Conservation (phyloP, 2,888 invertebrate species). For the Nysson spinosus region DNA sequence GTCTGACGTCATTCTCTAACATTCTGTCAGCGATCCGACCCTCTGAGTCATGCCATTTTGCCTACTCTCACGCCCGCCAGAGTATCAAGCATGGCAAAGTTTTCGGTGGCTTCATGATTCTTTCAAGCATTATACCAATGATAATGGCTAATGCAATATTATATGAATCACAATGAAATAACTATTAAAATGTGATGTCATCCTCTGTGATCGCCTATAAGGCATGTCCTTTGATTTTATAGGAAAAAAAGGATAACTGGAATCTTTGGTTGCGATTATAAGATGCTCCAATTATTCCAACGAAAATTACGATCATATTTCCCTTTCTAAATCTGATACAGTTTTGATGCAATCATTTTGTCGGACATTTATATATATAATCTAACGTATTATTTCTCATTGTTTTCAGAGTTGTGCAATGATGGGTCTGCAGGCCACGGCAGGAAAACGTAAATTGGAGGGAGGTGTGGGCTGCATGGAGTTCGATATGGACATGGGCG, state of each 20-base stretch:
- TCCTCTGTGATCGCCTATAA: too few relatives aligned
- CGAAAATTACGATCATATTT: too few relatives aligned
- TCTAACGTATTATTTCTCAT: too few relatives aligned
- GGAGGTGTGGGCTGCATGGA: slow-evolving; percentile 77
- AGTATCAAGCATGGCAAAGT: slow-evolving; percentile 36
- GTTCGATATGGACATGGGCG: slow-evolving; percentile 79
- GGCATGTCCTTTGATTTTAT: too few relatives aligned
- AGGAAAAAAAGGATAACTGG: too few relatives aligned
- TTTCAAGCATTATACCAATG: not conserved
- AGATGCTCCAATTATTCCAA: too few relatives aligned
- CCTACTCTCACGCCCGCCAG: slow-evolving; percentile 42
- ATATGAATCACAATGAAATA: not conserved
- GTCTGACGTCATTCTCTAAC: slow-evolving; percentile 72
- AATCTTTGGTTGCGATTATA: too few relatives aligned
- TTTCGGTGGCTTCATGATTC: slow-evolving; percentile 22
- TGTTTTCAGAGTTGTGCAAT: slow-evolving; percentile 82
- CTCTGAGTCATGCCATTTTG: slow-evolving; percentile 72
- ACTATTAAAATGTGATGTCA: too few relatives aligned
- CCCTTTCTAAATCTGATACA: too few relatives aligned
- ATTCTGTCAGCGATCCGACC: slow-evolving; percentile 70
- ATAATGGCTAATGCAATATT: not conserved
- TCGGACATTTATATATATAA: too few relatives aligned
- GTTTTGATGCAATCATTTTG: too few relatives aligned
- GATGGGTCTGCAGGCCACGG: slow-evolving; percentile 87
- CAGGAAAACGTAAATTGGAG: slow-evolving; percentile 85